Conservation (phyloP, 2,113 vertebrate genomes). For the Dermatemys mawii region DNA sequence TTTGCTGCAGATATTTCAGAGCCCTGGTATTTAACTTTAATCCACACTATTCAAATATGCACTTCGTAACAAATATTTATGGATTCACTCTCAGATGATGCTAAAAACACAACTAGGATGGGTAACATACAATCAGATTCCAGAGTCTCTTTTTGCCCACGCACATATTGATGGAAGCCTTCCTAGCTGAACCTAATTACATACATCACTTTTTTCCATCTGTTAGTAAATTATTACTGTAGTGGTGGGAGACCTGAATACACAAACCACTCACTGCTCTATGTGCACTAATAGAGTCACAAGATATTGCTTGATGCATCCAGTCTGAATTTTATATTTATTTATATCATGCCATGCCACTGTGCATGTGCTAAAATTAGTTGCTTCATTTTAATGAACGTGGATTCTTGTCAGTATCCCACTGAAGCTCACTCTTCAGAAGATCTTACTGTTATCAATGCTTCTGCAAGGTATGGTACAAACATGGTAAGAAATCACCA, state of each 20-base stretch:
- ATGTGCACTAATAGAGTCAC: conserved; percentile 9
- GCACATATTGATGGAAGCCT: conserved; percentile 31
- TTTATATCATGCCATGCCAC: not conserved
- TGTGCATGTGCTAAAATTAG: not conserved
- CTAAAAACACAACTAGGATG: not conserved
- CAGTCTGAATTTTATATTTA: conserved; percentile 21
- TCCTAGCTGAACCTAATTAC: conserved; percentile 29
- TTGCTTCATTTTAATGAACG: not conserved
- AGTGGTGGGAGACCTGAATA: conserved; percentile 15
- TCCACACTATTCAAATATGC: not conserved
- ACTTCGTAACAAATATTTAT: conserved; percentile 31
- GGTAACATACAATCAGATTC: not conserved
- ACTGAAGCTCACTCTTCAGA: not conserved
- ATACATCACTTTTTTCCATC: conserved; percentile 15
- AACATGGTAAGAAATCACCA: not conserved
- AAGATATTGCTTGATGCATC: conserved; percentile 18
- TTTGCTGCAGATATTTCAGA: not conserved
- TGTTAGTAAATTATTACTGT: conserved; percentile 15
- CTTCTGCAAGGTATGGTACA: conserved; percentile 21
- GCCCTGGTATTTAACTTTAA: not conserved
- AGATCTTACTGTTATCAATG: not conserved
- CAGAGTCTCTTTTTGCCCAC: conserved; percentile 33
- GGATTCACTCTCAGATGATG: conserved; percentile 14
- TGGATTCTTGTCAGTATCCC: not conserved
- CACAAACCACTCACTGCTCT: conserved; percentile 29